Percentiles rank a stretch among this genome's conserved stretches.
These are phyloP conservation scores for Mycetomoellerius zeteki DNA, from an alignment of 1,140 invertebrate species.

Conservation along the genomic window DNA sequence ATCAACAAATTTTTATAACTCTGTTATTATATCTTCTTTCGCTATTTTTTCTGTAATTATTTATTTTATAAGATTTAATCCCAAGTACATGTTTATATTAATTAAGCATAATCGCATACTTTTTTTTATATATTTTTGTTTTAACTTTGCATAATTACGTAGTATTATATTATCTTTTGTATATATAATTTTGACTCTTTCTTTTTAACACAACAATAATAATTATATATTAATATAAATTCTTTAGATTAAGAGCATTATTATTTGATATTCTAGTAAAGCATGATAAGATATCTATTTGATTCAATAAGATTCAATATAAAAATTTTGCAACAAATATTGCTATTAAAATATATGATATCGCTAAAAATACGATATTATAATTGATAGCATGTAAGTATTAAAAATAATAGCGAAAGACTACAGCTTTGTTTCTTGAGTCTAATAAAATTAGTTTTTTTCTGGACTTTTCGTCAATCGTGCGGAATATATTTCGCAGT, in stretches of 20 bases:
- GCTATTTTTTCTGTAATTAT: too few species aligned
- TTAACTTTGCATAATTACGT: neutral
- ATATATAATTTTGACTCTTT: neutral
- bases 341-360: neutral
- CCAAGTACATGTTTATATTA: neutral
- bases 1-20: neutral
- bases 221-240: neutral
- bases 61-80: too few species aligned
- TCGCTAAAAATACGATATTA: neutral
- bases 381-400: conserved; percentile 18
- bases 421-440: neutral
- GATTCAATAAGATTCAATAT: neutral
- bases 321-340: conserved; percentile 2
- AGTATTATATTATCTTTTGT: neutral
- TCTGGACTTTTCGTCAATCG: neutral
- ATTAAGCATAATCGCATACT: neutral
- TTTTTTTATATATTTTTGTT: too few species aligned
- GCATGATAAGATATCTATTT: neutral
- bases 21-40: neutral
- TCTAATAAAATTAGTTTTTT: conserved; percentile 7
- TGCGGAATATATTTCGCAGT: neutral
- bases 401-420: neutral
- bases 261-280: conserved; percentile 11
- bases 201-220: neutral
- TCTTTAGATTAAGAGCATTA: neutral